Conservation (phyloP, 2,113 vertebrate genomes). For the Ellobius talpinus region DNA sequence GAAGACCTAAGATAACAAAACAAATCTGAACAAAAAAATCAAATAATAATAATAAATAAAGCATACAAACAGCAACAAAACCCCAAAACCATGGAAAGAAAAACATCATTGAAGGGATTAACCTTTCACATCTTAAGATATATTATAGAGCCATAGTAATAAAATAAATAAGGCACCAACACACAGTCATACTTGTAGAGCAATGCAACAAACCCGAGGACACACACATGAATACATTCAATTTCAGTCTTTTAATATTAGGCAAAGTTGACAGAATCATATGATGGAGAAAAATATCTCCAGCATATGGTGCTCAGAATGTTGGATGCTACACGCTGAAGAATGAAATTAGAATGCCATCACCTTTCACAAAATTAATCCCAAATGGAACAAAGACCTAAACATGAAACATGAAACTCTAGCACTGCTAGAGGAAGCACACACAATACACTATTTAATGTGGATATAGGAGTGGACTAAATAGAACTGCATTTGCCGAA, state of each 20-base stretch:
- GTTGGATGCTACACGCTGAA: background rate
- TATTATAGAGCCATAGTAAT: background rate
- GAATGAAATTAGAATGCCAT: background rate
- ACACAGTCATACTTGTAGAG: background rate
- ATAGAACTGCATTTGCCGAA: background rate
- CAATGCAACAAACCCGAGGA: background rate
- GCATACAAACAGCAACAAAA: background rate
- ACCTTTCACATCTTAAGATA: background rate
- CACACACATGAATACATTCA: background rate
- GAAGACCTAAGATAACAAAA: background rate
- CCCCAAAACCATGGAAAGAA: background rate
- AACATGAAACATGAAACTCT: background rate
- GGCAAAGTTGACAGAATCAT: background rate
- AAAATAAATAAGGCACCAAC: background rate
- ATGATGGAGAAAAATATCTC: background rate
- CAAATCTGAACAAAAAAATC: background rate
- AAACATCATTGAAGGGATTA: background rate
- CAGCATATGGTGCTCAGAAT: background rate
- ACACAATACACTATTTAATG: background rate
- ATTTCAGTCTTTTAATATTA: background rate
- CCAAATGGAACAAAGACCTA: background rate
- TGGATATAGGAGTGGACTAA: background rate
- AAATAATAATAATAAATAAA: background rate
- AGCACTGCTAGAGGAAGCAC: background rate
- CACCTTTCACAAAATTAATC: background rate